Evolutionary conservation across 2,113 vertebrate genomes (phyloP).

Genomic region (Ciconia boyciana): DNA sequence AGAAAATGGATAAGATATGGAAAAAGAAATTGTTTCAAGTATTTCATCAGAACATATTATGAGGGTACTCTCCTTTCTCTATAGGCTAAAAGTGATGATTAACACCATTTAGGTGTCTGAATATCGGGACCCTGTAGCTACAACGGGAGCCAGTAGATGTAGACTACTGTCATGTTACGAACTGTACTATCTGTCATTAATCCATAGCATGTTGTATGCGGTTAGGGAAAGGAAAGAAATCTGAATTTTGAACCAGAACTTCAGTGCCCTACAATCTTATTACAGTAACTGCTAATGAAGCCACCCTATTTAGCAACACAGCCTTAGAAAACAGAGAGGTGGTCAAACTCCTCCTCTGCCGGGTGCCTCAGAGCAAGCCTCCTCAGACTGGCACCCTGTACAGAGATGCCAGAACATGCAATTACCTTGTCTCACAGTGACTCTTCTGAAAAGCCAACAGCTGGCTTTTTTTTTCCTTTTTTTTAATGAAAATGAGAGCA

Average conservation of each 20-base stretch:
- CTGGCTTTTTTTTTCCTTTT: accelerated
- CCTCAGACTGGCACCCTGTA: too few relatives aligned
- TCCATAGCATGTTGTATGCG: too few relatives aligned
- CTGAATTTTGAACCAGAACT: not conserved
- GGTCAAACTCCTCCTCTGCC: not conserved
- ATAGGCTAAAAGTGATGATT: not conserved
- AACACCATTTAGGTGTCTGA: not conserved
- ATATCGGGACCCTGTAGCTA: not conserved
- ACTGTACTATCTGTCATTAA: not conserved
- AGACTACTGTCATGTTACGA: not conserved
- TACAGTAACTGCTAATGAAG: not conserved
- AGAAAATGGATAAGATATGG: not conserved
- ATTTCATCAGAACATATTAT: not conserved
- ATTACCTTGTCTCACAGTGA: too few relatives aligned
- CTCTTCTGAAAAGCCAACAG: not conserved
- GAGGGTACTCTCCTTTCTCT: not conserved
- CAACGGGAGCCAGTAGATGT: not conserved
- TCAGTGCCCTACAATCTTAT: not conserved
- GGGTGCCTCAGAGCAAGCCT: not conserved
- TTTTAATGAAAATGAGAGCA: not conserved
- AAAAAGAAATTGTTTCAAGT: not conserved
- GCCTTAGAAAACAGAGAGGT: not conserved
- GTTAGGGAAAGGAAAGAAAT: not conserved
- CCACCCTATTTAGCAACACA: not conserved
- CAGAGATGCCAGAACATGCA: not conserved